These are phyloP conservation scores for Carassius carassius DNA, from an alignment of 2,113 vertebrate species.

Conservation along the genomic window DNA sequence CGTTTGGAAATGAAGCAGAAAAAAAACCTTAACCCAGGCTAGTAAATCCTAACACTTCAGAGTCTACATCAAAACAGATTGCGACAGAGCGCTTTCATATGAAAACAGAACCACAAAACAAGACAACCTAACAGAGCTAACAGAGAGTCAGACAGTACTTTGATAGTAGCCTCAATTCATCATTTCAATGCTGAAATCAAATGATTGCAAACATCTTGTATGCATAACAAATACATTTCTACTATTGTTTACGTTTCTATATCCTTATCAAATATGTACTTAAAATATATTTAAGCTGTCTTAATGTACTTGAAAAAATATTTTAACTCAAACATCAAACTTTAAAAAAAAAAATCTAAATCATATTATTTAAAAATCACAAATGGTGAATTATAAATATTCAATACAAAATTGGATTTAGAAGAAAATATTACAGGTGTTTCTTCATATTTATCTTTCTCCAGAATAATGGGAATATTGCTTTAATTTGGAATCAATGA, in stretches of 20 bases:
- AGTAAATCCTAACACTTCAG: slow-evolving; percentile 7
- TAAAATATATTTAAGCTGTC: too few species aligned
- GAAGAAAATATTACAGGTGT: too few species aligned
- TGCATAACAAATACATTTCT: neutral
- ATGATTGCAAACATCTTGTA: neutral
- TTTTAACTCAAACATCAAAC: too few species aligned
- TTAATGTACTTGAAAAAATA: too few species aligned
- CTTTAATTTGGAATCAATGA: too few species aligned
- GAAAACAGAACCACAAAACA: neutral
- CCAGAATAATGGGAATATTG: too few species aligned
- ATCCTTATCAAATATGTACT: neutral
- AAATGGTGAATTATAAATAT: too few species aligned
- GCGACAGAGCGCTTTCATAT: neutral
- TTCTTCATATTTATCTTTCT: neutral
- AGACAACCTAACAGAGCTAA: neutral
- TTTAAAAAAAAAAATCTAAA: too few species aligned
- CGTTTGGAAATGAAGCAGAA: slow-evolving; percentile 28
- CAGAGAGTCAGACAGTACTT: neutral
- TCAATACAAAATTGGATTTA: too few species aligned
- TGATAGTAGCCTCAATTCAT: neutral
- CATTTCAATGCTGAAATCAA: neutral
- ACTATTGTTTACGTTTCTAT: neutral
- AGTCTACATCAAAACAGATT: neutral
- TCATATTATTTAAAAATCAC: neutral
- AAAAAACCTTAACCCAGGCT: neutral